Percentiles rank a stretch among this genome's conserved stretches.
These are phyloP conservation scores for Ctenoplectra terminalis DNA, from an alignment of 1,140 invertebrate genomes.

Conservation along the genomic window DNA sequence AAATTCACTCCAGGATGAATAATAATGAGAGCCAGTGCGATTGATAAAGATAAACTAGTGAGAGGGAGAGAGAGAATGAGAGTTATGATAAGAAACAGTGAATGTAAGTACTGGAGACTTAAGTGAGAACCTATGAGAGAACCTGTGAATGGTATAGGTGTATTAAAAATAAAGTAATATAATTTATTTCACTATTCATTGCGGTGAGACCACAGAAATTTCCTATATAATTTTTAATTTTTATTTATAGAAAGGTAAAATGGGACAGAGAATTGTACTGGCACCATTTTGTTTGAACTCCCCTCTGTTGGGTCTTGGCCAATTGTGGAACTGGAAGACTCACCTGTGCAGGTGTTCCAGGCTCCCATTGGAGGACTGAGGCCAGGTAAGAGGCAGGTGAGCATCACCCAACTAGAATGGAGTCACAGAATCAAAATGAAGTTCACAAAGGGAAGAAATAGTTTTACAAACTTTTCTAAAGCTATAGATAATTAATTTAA, in stretches of 20 bases:
- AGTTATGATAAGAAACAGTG: too few species aligned
- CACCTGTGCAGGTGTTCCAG: constrained; percentile 5
- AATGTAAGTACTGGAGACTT: too few species aligned
- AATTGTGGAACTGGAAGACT: neutral
- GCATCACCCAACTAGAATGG: neutral
- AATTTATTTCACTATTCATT: too few species aligned
- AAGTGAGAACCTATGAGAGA: too few species aligned
- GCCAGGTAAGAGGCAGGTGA: constrained; percentile 4
- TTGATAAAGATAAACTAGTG: too few species aligned
- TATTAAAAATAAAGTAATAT: too few species aligned
- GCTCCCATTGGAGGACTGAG: neutral
- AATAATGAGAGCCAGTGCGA: too few species aligned
- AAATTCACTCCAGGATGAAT: too few species aligned
- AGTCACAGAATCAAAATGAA: neutral
- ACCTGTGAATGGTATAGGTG: too few species aligned
- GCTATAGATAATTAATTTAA: neutral
- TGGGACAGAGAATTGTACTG: neutral
- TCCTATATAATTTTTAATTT: neutral
- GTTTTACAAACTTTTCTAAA: neutral
- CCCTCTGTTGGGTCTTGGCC: neutral
- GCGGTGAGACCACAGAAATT: too few species aligned
- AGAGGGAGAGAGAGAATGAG: too few species aligned
- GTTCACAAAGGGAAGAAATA: neutral
- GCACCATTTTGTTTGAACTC: neutral
- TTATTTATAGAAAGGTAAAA: neutral